A percentile compares a stretch with the other conserved stretches of the same genome.
Evolutionary conservation across 2,888 invertebrate species (phyloP).

Genomic region (Pachycephus smyrnensis): DNA sequence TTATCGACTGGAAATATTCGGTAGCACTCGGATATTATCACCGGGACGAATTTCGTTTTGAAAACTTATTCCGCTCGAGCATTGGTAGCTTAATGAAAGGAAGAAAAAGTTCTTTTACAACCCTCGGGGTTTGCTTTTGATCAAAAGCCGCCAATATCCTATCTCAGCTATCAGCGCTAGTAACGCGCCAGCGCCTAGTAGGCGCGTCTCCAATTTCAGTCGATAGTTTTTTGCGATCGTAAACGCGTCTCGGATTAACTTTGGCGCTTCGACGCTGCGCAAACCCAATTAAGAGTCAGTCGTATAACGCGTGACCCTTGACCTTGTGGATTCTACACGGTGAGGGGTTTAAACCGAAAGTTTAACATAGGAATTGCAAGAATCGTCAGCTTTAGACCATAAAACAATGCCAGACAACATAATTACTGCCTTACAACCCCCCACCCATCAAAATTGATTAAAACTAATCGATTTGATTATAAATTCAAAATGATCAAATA

Average conservation of each 20-base stretch:
- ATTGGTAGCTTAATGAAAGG: conserved; percentile 28
- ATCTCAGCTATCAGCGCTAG: conserved; percentile 46
- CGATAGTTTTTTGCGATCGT: conserved; percentile 64
- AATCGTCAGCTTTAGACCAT: neutral
- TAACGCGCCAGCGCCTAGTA: conserved; percentile 40
- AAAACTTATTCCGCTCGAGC: conserved; percentile 52
- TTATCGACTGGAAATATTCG: conserved; percentile 44
- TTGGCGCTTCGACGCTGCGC: conserved; percentile 38
- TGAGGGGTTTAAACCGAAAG: conserved; percentile 15
- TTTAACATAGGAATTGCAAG: neutral
- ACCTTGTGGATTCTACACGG: conserved; percentile 20
- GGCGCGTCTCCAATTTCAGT: conserved; percentile 61
- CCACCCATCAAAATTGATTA: neutral
- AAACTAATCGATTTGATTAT: neutral
- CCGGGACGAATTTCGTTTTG: conserved; percentile 57
- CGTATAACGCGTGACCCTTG: conserved; percentile 41
- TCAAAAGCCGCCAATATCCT: conserved; percentile 51
- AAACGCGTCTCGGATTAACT: conserved; percentile 60
- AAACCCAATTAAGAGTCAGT: conserved; percentile 51
- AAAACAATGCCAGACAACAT: neutral
- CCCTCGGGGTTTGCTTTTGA: conserved; percentile 48
- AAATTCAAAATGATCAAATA: neutral
- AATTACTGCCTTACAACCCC: neutral
- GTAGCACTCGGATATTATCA: conserved; percentile 61
- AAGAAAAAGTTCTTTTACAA: conserved; percentile 32